These are phyloP conservation scores for Fringilla coelebs DNA, from an alignment of 2,797 vertebrate genomes.

Conservation along the genomic window DNA sequence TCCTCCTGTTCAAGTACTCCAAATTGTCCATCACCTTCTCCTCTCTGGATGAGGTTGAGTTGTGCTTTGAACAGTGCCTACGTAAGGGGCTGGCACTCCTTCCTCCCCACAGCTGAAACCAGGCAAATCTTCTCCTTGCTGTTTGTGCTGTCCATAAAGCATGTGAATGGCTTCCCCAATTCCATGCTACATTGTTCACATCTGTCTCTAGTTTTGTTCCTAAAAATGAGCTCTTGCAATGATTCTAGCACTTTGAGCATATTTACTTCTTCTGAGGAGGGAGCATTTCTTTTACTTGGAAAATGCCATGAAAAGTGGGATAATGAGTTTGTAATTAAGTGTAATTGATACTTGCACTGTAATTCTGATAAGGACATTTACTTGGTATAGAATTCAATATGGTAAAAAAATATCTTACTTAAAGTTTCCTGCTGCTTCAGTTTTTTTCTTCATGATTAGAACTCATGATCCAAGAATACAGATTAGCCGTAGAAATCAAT, in stretches of 20 bases:
- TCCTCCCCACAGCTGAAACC: background rate
- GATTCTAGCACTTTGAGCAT: background rate
- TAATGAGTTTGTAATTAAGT: slow-evolving; percentile 4
- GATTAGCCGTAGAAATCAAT: slow-evolving; percentile 19
- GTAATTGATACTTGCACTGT: background rate
- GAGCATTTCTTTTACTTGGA: background rate
- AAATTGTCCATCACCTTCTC: background rate
- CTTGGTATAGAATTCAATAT: background rate
- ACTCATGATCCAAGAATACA: background rate
- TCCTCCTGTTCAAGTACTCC: background rate
- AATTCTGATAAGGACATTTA: background rate
- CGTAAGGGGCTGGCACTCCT: background rate
- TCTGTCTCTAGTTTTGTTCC: background rate
- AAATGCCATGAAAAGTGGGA: background rate
- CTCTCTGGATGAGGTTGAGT: background rate
- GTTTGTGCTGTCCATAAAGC: background rate
- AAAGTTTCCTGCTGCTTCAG: background rate
- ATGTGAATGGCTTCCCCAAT: background rate
- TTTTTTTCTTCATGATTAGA: background rate
- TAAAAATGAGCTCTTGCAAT: background rate
- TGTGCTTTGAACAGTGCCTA: background rate
- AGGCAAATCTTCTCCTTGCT: background rate
- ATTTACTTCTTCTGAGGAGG: background rate
- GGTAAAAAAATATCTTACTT: slow-evolving; percentile 4
- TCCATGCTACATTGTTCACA: background rate